phyloP scores from a whole-genome alignment of 2,113 vertebrate species.

The Rynchops niger region DNA sequence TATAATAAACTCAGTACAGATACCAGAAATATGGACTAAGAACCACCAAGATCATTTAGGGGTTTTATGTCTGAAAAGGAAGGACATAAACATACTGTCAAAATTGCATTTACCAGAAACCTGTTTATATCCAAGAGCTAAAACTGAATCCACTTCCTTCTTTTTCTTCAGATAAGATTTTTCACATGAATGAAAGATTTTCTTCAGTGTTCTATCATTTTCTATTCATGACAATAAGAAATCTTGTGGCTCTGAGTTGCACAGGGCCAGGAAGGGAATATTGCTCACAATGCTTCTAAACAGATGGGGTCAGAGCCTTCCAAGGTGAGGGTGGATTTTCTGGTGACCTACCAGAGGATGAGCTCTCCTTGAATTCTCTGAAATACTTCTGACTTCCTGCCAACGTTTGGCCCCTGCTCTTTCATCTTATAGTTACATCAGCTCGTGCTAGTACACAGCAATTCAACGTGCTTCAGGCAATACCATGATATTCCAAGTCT shows the following conservation, averaged over 20 bases:
- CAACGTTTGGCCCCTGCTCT: not conserved
- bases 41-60: not conserved
- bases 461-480: not conserved
- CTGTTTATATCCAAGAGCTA: not conserved
- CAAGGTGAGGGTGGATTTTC: not conserved
- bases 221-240: not conserved
- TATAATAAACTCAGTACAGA: not conserved
- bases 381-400: conserved; percentile 4
- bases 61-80: not conserved
- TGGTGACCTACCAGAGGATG: not conserved
- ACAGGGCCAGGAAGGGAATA: not conserved
- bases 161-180: not conserved
- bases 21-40: not conserved
- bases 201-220: not conserved
- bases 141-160: not conserved
- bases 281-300: not conserved
- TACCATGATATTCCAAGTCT: not conserved
- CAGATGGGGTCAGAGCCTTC: not conserved
- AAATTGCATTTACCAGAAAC: conserved; percentile 22
- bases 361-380: not conserved
- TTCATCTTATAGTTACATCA: not conserved
- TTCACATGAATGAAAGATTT: not conserved
- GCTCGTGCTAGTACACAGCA: not conserved
- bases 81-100: not conserved
- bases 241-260: not conserved